A percentile compares a stretch with the other conserved stretches of the same genome.
phyloP scores from a whole-genome alignment of 2,797 vertebrate species.

The Nannoperca obscura region DNA sequence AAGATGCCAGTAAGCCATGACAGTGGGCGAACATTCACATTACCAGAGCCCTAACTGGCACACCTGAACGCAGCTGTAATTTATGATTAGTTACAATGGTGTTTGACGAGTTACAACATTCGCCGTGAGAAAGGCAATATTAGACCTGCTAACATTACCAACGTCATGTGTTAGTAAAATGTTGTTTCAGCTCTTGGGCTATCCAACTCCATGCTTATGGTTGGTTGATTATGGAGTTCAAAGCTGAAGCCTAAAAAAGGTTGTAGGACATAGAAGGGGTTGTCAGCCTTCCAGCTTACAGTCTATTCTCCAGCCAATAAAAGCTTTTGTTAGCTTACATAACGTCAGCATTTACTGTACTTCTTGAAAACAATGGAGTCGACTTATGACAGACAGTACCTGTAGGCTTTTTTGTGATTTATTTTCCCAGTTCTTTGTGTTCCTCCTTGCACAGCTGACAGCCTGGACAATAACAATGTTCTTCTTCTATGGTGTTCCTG shows the following conservation, averaged over 20 bases:
- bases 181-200: neutral
- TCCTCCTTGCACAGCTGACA: neutral
- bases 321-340: neutral
- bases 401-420: neutral
- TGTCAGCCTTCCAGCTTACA: no score
- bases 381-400: neutral
- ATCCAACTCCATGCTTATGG: neutral
- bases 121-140: neutral
- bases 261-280: neutral
- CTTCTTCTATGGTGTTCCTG: neutral
- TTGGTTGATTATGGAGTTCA: neutral
- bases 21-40: neutral
- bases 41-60: neutral
- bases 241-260: neutral
- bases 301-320: neutral
- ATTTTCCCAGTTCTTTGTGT: neutral
- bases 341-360: neutral
- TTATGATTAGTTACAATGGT: constrained; percentile 20
- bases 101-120: neutral
- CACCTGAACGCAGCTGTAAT: constrained; percentile 13
- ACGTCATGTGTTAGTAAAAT: neutral
- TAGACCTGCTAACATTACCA: neutral
- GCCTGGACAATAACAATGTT: neutral
- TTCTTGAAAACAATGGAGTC: neutral
- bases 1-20: neutral